phyloP scores from a whole-genome alignment of 2,888 invertebrate genomes.

The Hypselothyrea guttata region DNA sequence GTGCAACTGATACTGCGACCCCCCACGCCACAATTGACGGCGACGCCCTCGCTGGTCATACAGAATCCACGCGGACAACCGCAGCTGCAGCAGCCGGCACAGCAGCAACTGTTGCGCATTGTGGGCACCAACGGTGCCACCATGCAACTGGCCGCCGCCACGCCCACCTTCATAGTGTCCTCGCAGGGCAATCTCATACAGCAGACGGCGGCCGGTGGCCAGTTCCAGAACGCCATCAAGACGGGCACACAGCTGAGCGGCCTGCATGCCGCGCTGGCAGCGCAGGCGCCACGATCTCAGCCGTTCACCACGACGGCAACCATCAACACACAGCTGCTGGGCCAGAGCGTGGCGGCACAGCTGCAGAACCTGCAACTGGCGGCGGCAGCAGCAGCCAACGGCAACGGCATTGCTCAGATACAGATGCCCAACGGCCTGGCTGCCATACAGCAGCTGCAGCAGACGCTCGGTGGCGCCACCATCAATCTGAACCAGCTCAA shows the following conservation, averaged over 20 bases:
- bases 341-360: slow-evolving; percentile 81
- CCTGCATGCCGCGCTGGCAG: slow-evolving; percentile 79
- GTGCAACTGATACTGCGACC: slow-evolving; percentile 88
- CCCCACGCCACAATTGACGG: slow-evolving; percentile 84
- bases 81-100: slow-evolving; percentile 79
- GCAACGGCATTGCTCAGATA: slow-evolving; percentile 81
- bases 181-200: slow-evolving; percentile 83
- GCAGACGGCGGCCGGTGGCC: slow-evolving; percentile 78
- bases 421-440: slow-evolving; percentile 82
- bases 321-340: slow-evolving; percentile 81
- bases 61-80: slow-evolving; percentile 82
- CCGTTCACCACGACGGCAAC: slow-evolving; percentile 80
- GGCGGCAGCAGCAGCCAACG: slow-evolving; percentile 77
- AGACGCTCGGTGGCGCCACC: slow-evolving; percentile 79
- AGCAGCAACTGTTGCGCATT: slow-evolving; percentile 85
- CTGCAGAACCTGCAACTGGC: slow-evolving; percentile 82
- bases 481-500: slow-evolving; percentile 82
- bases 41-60: slow-evolving; percentile 82
- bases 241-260: slow-evolving; percentile 80
- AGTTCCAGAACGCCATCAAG: slow-evolving; percentile 82
- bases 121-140: slow-evolving; percentile 85
- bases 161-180: slow-evolving; percentile 83
- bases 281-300: slow-evolving; percentile 81
- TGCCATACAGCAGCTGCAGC: slow-evolving; percentile 81
- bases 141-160: slow-evolving; percentile 84